Base-by-base conservation (phyloP, 1,140 invertebrate species). In the Arctopsyche grandis region DNA sequence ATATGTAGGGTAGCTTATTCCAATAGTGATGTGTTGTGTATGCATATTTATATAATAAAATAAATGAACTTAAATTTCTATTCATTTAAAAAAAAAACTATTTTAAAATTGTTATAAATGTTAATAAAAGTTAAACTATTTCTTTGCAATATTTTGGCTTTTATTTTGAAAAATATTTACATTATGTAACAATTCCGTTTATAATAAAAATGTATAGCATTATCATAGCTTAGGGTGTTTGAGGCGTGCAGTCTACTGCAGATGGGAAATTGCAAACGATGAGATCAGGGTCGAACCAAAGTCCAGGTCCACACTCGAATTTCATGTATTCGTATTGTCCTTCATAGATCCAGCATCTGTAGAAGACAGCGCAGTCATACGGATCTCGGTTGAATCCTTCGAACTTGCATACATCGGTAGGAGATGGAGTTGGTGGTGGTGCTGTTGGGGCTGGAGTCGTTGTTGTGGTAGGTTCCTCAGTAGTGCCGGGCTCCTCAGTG, bases 371-470 rank as follows among this genome's bases (percentile, higher is more conserved):
- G 24, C 74, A 76, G 43, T 76, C 26, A 9, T 16, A 12, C 1
- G 24, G 24, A 43, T 76, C 74, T 38, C 74, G 24, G 56, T 76
- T 76, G 38, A 56, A 76, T 5, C 74, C 74, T 76, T 63, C 74
- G 1, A 26, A 16, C n/a, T 58, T 66, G 56, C 74, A 76, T 0
- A 52, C 24, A 24, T 76, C 74, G 12, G 56, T 16, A 10, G 74
- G 52, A 4, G 74, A 60, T 60, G 74, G 74, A 19, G 74, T 52
- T 63, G 74, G 19, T 52, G 71, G 43, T 24, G 71, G 43, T 10
- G 7, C 21, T 5, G 71, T 46, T 52, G 48, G 43, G 5, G 19
- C 43, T 7, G 46, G n/a, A 21, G 58, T 60, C 9, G 58, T 60
- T 16, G 69, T 44, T 44, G 26, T 44, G 7, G 46, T 52, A 44